A percentile compares a stretch with the other conserved stretches of the same genome.
Evolutionary conservation across 1,140 invertebrate species (phyloP).

Genomic region (Ips typographus): DNA sequence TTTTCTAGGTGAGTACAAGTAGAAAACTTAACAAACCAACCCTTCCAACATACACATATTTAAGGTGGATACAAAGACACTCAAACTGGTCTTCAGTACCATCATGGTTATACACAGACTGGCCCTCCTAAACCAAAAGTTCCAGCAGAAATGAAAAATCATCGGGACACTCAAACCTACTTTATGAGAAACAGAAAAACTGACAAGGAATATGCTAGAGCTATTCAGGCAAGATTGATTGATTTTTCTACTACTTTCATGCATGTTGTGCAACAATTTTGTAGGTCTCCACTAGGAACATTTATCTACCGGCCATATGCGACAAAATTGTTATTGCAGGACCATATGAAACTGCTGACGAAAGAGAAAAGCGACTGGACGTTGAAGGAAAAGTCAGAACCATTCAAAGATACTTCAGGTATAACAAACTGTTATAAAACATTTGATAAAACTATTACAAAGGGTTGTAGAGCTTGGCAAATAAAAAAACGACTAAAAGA

Average conservation of each 20-base stretch:
- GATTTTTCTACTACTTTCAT: background rate
- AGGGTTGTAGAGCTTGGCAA: slow-evolving; percentile 44
- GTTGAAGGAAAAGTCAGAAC: slow-evolving; percentile 57
- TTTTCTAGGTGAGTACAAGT: slow-evolving; percentile 52
- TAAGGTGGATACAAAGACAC: slow-evolving; percentile 60
- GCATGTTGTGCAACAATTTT: background rate
- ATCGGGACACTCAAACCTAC: slow-evolving; percentile 62
- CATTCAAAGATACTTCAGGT: slow-evolving; percentile 57
- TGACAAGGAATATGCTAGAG: slow-evolving; percentile 55
- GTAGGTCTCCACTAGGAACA: slow-evolving; percentile 55
- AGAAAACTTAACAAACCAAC: background rate
- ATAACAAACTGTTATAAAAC: background rate
- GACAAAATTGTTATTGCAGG: slow-evolving; percentile 59
- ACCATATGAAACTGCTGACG: slow-evolving; percentile 59
- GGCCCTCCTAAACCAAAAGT: slow-evolving; percentile 57
- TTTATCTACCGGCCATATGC: slow-evolving; percentile 58
- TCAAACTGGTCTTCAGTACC: slow-evolving; percentile 59
- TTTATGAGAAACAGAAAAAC: slow-evolving; percentile 50
- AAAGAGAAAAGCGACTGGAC: slow-evolving; percentile 55
- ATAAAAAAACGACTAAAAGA: slow-evolving; percentile 47
- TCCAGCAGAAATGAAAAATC: slow-evolving; percentile 55
- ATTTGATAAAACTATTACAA: background rate
- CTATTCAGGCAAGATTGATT: slow-evolving; percentile 51
- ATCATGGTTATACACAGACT: slow-evolving; percentile 67
- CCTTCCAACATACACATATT: background rate